Conservation (phyloP, 2,888 invertebrate species). For the Priocnemis perturbator region DNA sequence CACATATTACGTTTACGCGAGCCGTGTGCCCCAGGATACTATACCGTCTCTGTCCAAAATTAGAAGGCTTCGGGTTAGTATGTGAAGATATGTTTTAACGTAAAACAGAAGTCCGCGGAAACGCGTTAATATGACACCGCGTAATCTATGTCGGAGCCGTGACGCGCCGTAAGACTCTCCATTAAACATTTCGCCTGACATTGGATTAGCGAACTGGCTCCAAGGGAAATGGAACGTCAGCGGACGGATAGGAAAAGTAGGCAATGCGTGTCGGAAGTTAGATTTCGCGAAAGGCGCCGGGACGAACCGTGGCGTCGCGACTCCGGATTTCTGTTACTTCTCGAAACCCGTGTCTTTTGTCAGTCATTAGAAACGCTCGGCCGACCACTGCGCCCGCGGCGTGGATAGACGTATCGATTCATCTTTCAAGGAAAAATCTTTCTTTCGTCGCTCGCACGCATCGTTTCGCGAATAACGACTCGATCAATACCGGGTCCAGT, state of each 20-base stretch:
- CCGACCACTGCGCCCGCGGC: no score
- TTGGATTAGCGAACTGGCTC: not conserved
- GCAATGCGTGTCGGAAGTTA: not conserved
- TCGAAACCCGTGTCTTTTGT: no score
- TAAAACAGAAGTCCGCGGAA: not conserved
- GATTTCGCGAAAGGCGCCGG: not conserved
- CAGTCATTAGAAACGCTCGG: no score
- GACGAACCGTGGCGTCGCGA: no score
- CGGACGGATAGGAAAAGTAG: not conserved
- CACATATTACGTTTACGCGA: conserved; percentile 7
- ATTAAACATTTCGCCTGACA: not conserved
- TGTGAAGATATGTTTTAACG: no score
- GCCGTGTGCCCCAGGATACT: not conserved
- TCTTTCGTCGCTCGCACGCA: no score
- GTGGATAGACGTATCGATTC: no score
- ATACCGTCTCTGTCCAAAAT: no score
- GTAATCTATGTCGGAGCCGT: not conserved
- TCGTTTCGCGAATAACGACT: not conserved
- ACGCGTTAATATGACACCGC: not conserved
- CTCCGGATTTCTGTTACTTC: no score
- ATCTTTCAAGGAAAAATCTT: no score
- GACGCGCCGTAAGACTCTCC: conserved; percentile 3
- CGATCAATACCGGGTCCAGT: not conserved
- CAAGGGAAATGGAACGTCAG: not conserved
- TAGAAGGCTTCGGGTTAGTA: no score